Evolutionary conservation across 2,888 invertebrate genomes (phyloP), one percentile per base, ranked within the genome.

Genomic region (Cheilosia scutellata): DNA sequence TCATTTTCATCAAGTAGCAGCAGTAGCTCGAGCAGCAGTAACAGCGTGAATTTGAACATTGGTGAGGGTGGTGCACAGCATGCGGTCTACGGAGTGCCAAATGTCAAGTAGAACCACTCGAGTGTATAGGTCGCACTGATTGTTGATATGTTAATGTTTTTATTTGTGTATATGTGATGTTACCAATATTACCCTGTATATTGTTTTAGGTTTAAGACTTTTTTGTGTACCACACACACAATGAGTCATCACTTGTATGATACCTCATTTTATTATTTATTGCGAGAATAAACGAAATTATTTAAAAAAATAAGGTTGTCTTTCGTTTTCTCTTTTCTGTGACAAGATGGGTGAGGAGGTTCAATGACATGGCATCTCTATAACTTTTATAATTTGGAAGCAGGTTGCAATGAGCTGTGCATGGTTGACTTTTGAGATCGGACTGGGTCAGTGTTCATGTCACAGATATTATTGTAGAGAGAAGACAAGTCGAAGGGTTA

Each of bases 21-120:
- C 27, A 74, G 74, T 37, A 68, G 82, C 31, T 55, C 57, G 5
- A 51, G 49, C 16, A 33, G 37, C n/a, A 25, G 74, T 55, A 70
- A 66, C 25, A 66, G 60, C 44, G 60, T 20, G 11, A 65, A 47
- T 7, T 44, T 65, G 33, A 79, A 74, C 58, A 66, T 60, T 57
- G 77, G 55, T 40, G 87, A 82, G 5, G 55, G 51, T 53, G 70
- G 60, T n/a, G 29, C 70, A 31, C 87, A 71, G 9, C 88, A 89
- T 51, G 82, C 88, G 42, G 79, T 88, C 37, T 89, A 89, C 42
- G 89, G 89, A 57, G 88, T 89, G 40, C 89, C 89, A 58, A 86
- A 87, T 63, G 82, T 88, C 60, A 88, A 87, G 80, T 60, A 79
- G 63, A 71, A 51, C 62, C 77, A 47, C 33, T 5, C 27, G 33